These are phyloP conservation scores for Acridotheres tristis DNA, from an alignment of 2,797 vertebrate genomes.

Conservation along the genomic window DNA sequence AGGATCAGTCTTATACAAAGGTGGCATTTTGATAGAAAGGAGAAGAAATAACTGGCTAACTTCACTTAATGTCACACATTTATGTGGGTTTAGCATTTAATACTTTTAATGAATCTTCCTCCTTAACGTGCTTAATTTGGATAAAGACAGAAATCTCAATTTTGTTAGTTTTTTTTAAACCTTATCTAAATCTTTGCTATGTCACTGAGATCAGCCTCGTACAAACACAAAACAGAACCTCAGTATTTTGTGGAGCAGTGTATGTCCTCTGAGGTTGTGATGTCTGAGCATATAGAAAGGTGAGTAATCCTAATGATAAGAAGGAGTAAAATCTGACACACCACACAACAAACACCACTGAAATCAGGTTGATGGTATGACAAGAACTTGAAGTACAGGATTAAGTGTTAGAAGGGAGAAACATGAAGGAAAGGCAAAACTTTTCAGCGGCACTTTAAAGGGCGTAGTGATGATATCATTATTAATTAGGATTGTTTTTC, in stretches of 20 bases:
- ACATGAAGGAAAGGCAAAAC: background rate
- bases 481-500: constrained; percentile 26
- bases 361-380: background rate
- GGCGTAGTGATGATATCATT: background rate
- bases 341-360: background rate
- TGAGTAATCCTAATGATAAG: background rate
- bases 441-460: background rate
- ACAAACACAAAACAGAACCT: background rate
- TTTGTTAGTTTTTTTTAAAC: background rate
- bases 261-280: background rate
- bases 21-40: background rate
- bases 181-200: background rate
- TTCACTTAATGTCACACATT: background rate
- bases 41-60: background rate
- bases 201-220: background rate
- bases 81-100: background rate
- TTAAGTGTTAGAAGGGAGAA: background rate
- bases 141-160: background rate
- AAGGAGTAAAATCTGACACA: background rate
- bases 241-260: background rate
- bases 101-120: background rate
- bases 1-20: background rate
- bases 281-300: background rate
- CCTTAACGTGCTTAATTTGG: background rate
- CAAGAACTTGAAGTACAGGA: background rate